Conservation (phyloP, 2,888 invertebrate species). For the Fragum whitleyi region DNA sequence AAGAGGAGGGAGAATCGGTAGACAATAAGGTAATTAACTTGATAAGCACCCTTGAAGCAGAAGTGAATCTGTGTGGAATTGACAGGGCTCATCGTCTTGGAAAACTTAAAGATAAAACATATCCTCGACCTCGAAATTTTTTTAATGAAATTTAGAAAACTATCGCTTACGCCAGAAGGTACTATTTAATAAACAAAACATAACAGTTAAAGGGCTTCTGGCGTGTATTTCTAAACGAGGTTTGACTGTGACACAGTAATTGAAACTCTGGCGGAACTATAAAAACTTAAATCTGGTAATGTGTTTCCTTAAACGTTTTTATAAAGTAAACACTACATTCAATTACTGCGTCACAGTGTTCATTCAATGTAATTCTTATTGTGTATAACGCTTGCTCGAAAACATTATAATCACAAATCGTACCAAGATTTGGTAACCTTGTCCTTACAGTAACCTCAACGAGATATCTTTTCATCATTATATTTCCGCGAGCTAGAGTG, state of each 20-base stretch:
- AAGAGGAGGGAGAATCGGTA: neutral
- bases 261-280: neutral
- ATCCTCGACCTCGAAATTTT: neutral
- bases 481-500: too few species aligned
- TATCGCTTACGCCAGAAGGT: constrained; percentile 16
- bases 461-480: too few species aligned
- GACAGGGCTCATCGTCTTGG: constrained; percentile 23
- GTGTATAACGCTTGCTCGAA: too few species aligned
- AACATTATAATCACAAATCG: too few species aligned
- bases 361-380: too few species aligned
- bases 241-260: constrained; percentile 12
- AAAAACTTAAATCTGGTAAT: neutral
- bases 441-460: too few species aligned
- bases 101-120: neutral
- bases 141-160: constrained; percentile 17
- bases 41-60: neutral
- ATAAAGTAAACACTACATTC: too few species aligned
- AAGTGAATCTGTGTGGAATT: neutral
- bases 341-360: too few species aligned
- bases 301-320: too few species aligned
- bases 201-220: neutral
- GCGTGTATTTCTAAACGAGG: constrained; percentile 23
- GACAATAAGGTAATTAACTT: neutral
- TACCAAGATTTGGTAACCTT: too few species aligned
- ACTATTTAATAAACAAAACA: neutral